These are phyloP conservation scores for Siphlonurus alternatus DNA, from an alignment of 2,888 invertebrate species.

Conservation along the genomic window DNA sequence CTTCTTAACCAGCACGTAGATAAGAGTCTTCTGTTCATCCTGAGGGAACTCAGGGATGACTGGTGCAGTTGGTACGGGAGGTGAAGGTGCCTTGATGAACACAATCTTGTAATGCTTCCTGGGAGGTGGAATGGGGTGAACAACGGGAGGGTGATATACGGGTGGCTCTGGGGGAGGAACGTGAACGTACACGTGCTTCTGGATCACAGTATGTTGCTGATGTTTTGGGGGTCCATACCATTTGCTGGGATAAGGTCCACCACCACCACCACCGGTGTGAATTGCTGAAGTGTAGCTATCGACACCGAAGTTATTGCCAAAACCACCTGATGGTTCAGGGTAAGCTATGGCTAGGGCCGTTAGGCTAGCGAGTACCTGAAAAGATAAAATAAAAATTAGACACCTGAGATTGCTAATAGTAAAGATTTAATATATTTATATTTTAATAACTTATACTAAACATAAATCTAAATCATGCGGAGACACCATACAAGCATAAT, in stretches of 20 bases:
- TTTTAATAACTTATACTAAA: no score
- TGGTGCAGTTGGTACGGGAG: conserved; percentile 31
- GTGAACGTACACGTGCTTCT: conserved; percentile 83
- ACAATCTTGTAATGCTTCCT: conserved; percentile 75
- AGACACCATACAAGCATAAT: no score
- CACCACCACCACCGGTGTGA: conserved; percentile 20
- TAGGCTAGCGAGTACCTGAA: conserved; percentile 5
- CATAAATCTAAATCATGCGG: no score
- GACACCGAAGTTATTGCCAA: conserved; percentile 26
- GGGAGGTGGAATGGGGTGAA: conserved; percentile 30
- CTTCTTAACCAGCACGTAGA: conserved; percentile 77
- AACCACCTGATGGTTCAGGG: conserved; percentile 19
- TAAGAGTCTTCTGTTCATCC: conserved; percentile 77
- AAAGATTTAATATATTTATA: no score
- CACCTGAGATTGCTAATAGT: no score
- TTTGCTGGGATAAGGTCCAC: conserved; percentile 20
- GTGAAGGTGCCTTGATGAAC: conserved; percentile 53
- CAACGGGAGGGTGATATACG: conserved; percentile 52
- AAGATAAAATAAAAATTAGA: no score
- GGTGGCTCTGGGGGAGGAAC: conserved; percentile 71
- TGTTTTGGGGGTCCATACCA: conserved; percentile 32
- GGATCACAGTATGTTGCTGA: conserved; percentile 61
- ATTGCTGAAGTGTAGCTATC: conserved; percentile 13
- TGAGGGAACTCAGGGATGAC: conserved; percentile 45
- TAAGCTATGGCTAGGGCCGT: conserved; percentile 5